These are phyloP conservation scores for Odontomyia ornata DNA, from an alignment of 2,888 invertebrate genomes.

Conservation along the genomic window DNA sequence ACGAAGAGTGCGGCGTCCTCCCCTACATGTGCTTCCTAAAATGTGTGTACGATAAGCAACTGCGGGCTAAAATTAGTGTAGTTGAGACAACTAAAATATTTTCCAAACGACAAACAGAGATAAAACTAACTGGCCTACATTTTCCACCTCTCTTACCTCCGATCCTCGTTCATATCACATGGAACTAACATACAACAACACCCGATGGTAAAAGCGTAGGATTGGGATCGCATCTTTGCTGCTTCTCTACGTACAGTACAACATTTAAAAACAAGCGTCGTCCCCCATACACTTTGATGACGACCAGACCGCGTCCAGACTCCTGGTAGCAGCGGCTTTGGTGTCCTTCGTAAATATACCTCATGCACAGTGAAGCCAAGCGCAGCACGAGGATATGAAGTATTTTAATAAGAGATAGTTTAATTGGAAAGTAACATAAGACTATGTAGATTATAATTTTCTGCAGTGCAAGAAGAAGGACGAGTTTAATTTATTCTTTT, in stretches of 20 bases:
- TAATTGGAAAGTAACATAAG: not conserved
- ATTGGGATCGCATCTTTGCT: not conserved
- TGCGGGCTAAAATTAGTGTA: too few relatives aligned
- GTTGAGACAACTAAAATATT: too few relatives aligned
- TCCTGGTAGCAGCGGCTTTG: constrained; percentile 16
- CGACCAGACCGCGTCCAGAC: constrained; percentile 21
- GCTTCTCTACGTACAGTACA: not conserved
- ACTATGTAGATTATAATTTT: not conserved
- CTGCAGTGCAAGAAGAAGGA: constrained; percentile 11
- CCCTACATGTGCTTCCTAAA: too few relatives aligned
- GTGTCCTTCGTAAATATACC: not conserved
- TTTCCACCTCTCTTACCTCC: not conserved
- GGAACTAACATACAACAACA: not conserved
- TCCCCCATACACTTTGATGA: constrained; percentile 8
- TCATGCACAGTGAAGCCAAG: constrained; percentile 1
- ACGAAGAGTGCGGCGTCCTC: too few relatives aligned
- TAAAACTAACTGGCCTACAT: constrained; percentile 26
- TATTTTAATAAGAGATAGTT: not conserved
- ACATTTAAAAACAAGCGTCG: not conserved
- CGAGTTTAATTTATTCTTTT: not conserved
- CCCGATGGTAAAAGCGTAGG: not conserved
- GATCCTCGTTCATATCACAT: not conserved
- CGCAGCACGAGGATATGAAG: constrained; percentile 13
- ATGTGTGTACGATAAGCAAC: too few relatives aligned
- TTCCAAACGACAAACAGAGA: constrained; percentile 7